Conservation (phyloP, 1,140 invertebrate genomes). For the Pseudomyrmex dendroicus region DNA sequence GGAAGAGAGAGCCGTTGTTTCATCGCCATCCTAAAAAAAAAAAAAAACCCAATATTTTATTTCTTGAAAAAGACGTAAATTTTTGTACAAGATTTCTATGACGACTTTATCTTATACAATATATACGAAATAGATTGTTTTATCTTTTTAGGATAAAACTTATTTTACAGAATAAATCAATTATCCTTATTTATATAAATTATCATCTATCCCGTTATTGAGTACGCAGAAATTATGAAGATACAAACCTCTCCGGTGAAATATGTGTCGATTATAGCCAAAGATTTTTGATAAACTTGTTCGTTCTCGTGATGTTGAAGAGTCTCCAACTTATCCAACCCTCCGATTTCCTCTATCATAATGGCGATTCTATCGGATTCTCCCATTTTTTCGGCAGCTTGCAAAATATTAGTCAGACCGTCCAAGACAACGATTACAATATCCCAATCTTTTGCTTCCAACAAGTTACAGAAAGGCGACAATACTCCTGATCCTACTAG, state of each 20-base stretch:
- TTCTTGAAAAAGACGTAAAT: not conserved
- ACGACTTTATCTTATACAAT: not conserved
- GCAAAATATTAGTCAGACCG: constrained; percentile 88
- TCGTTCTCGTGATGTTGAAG: constrained; percentile 91
- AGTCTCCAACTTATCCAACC: constrained; percentile 91
- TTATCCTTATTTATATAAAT: not conserved
- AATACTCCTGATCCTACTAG: constrained; percentile 87
- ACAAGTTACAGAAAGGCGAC: constrained; percentile 82
- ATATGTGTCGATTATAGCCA: constrained; percentile 93
- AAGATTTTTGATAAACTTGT: constrained; percentile 93
- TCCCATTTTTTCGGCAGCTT: constrained; percentile 85
- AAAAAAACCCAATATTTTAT: not conserved
- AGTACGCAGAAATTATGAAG: not conserved
- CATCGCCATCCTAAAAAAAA: constrained; percentile 69
- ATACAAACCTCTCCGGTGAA: constrained; percentile 87
- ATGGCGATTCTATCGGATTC: constrained; percentile 85
- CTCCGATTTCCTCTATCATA: constrained; percentile 88
- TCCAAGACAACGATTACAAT: constrained; percentile 88
- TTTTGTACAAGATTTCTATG: not conserved
- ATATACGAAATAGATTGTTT: too few relatives aligned
- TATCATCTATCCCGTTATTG: too few relatives aligned
- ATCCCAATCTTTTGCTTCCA: constrained; percentile 87
- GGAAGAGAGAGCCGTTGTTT: constrained; percentile 60
- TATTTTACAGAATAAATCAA: constrained; percentile 9
- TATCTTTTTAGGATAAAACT: not conserved